Evolutionary conservation across 2,113 vertebrate species (phyloP).

Genomic region (Chroicocephalus ridibundus): DNA sequence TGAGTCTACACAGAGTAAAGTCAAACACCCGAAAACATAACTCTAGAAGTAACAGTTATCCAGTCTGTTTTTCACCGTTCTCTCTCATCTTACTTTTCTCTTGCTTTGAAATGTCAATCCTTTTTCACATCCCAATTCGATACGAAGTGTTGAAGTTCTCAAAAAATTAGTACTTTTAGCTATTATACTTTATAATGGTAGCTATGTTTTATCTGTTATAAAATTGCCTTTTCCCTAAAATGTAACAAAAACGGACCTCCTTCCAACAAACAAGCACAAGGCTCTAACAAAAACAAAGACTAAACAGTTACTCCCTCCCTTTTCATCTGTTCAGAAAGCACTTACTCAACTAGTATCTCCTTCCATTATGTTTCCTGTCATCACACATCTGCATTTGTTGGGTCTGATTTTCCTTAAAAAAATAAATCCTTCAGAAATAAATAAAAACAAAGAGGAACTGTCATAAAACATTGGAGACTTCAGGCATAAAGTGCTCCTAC

Average conservation of each 20-base stretch:
- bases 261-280: neutral
- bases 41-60: neutral
- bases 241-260: neutral
- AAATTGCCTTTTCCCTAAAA: neutral
- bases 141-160: neutral
- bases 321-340: neutral
- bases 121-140: neutral
- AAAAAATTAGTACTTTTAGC: neutral
- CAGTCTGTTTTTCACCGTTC: neutral
- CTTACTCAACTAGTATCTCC: neutral
- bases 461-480: neutral
- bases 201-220: neutral
- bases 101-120: neutral
- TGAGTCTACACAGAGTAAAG: neutral
- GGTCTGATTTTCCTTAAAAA: neutral
- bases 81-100: neutral
- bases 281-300: neutral
- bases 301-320: neutral
- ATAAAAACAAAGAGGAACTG: neutral
- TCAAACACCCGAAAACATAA: neutral
- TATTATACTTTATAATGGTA: neutral
- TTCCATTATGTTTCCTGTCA: neutral
- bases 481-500: neutral
- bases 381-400: neutral
- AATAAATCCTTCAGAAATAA: neutral